Evolutionary conservation across 1,140 invertebrate genomes (phyloP).

Genomic region (Marisa cornuarietis): DNA sequence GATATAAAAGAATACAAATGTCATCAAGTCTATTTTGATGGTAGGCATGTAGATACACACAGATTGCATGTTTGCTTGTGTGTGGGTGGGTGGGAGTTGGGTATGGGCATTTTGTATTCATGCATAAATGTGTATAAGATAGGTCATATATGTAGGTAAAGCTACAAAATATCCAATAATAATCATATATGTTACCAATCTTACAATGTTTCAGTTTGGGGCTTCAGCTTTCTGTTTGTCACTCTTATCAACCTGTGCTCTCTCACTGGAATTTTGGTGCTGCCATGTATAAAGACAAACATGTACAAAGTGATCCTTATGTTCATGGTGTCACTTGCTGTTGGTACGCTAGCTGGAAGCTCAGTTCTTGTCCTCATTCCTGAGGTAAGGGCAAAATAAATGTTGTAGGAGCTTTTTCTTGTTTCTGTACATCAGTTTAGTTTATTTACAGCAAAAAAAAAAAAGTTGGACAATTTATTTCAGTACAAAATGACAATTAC

Average conservation of each 20-base stretch:
- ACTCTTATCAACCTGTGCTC: slow-evolving; percentile 74
- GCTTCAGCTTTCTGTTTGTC: slow-evolving; percentile 72
- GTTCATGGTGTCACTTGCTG: slow-evolving; percentile 75
- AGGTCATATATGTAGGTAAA: background rate
- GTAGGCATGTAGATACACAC: background rate
- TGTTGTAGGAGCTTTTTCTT: background rate
- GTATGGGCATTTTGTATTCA: background rate
- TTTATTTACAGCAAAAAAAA: too few relatives aligned
- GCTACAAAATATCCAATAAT: too few relatives aligned
- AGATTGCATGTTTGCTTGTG: too few relatives aligned
- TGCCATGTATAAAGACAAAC: slow-evolving; percentile 72
- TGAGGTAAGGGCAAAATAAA: slow-evolving; percentile 63
- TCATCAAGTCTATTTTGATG: background rate
- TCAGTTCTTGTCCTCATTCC: slow-evolving; percentile 75
- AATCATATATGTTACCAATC: background rate
- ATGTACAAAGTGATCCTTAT: slow-evolving; percentile 72
- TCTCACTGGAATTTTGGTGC: slow-evolving; percentile 71
- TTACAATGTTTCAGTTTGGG: slow-evolving; percentile 70
- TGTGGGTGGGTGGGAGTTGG: background rate
- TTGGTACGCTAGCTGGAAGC: slow-evolving; percentile 74
- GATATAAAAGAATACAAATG: background rate
- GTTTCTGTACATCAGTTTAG: too few relatives aligned
- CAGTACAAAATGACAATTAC: too few relatives aligned
- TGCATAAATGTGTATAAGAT: background rate
- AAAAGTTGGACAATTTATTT: too few relatives aligned